Evolutionary conservation across 2,888 invertebrate genomes (phyloP), one percentile per base, ranked within the genome.

Genomic region (Epirrhoe tristata): DNA sequence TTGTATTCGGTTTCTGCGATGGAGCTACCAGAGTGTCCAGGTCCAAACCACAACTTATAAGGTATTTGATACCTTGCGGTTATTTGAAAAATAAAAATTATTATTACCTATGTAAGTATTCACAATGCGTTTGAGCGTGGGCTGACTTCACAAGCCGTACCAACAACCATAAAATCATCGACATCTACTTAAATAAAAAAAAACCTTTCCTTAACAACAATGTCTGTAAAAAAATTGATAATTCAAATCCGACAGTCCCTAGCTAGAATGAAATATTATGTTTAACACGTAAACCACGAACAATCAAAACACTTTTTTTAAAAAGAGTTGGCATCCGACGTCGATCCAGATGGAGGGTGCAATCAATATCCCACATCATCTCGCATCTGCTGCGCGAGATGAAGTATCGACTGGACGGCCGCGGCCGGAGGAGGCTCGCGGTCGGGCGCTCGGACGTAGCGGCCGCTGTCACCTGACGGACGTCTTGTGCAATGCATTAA

Each of bases 361-460:
- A 67, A 70, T 72, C 69, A 69, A 74, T 71, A 70, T 66, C 67
- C 63, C 60, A 58, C 70, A 68, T 60, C 67, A 57, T 52, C 66
- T 67, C 48, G 56, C 84, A 85, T 86, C 83, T 84, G 87, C 86
- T 85, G n/a, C n/a, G n/a, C n/a, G n/a, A 85, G 88, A 89, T 88
- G 87, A 83, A 85, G 89, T 89, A 90, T 90, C 54, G 53, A 51
- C 54, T 54, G 8, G 32, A 43, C 16, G 16, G n/a, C 16, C 60
- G 14, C 14, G 8, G 31, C 16, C 60, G 3, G 57, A 46, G 24
- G 51, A 56, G 56, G 32, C 61, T 56, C 32, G 17, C 12, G 31
- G 52, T 7, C 32, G 12, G 12, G 24, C 31, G 31, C 36, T 56
- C 56, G 14, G 34, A 39, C n/a, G 12, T 32, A 1, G 36, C 58